Conservation (phyloP, 2,113 vertebrate genomes). For the Malurus alboscapulatus region DNA sequence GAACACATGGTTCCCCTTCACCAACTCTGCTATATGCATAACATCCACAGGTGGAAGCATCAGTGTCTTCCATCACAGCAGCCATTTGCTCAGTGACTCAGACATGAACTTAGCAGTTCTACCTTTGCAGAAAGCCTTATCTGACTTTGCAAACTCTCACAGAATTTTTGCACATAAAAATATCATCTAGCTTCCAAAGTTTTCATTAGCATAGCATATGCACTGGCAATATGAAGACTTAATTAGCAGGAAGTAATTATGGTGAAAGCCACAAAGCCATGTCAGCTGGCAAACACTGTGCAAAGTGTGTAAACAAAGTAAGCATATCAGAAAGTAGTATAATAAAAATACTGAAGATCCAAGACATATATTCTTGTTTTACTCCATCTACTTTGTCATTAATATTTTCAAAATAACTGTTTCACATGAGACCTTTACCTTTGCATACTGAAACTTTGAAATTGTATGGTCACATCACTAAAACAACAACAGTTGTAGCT, state of each 20-base stretch:
- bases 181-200: neutral
- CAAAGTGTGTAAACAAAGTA: neutral
- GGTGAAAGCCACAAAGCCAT: neutral
- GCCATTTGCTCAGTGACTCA: neutral
- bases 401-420: neutral
- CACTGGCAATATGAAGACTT: neutral
- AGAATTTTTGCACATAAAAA: neutral
- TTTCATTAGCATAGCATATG: neutral
- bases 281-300: neutral
- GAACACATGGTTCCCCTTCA: neutral
- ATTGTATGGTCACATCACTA: neutral
- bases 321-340: accelerated
- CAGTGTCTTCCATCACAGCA: neutral
- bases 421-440: neutral
- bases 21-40: neutral
- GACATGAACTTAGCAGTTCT: neutral
- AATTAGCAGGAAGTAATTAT: neutral
- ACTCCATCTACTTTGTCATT: accelerated
- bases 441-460: neutral
- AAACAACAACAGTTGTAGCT: neutral
- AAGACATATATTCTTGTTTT: neutral
- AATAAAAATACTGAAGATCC: neutral
- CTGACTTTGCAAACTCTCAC: neutral
- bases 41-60: neutral
- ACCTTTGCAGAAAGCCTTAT: neutral